Base-by-base conservation (phyloP, 1,140 invertebrate species). In the Drosophila lacteicornis region DNA sequence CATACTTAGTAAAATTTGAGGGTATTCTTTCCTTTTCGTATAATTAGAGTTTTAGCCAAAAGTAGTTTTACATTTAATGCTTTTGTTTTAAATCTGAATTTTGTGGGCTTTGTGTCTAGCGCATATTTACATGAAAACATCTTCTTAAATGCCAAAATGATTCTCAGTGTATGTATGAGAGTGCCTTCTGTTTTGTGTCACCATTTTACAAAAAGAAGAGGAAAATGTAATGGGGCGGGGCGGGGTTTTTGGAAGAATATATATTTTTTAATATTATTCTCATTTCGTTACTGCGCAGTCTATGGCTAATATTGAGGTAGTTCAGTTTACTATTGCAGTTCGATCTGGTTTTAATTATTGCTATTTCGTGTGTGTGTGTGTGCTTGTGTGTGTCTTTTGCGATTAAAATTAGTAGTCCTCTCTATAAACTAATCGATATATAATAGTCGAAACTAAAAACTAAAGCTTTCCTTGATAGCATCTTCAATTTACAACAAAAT, bases 321-420 rank as follows among this genome's bases (percentile, higher is more conserved):
- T 92, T 92, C 19, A 65, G 87, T 92, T 92, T 79, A 90, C 91
- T 92, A 92, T 92, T 92, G 92, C 82, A 91, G 78, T 92, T 83
- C 82, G 63, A 80, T 88, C 76, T 80, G 86, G 66, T 79, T 57
- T 74, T 57, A 45, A 49, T 77, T 80, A 63, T 91, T 82, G 70
- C 68, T 82, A 82, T 68, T 80, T 33, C 33, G 69, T 63, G 58
- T 75, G 62, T 75, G 45, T 58, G 43, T 36, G 43, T 22, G 19
- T 40, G 49, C 17, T 56, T 56, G 46, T 47, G 42, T 79, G 61
- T 70, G 63, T 76, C 53, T 79, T 79, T 71, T 62, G 46, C 43
- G 43, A 42, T 61, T 71, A 65, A 68, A 55, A 47, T 77, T 66
- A 60, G 11, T 60, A 60, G n/a, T 55, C 53, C 30, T 75, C 50